Conservation (phyloP, 1,140 invertebrate genomes). For the Drosophila miranda region DNA sequence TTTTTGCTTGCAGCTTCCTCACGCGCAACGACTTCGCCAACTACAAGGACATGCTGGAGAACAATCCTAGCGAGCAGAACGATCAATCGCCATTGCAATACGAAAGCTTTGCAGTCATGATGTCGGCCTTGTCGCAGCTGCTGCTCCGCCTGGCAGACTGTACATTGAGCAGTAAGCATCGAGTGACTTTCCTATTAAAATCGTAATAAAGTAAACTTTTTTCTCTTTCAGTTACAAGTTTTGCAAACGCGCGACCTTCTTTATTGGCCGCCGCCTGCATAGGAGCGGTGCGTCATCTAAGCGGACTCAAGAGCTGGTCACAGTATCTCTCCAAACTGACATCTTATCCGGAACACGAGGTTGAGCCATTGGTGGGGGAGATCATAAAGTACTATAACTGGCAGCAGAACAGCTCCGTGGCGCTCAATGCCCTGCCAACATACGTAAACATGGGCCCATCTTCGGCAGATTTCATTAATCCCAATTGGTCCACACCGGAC, state of each 20-base stretch:
- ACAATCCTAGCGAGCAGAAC: background rate
- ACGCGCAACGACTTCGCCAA: conserved; percentile 46
- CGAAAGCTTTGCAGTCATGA: no score
- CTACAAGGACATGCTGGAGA: conserved; percentile 17
- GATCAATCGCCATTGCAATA: background rate
- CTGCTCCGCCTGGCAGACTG: conserved; percentile 46
- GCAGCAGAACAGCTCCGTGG: background rate
- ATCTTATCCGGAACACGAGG: conserved; percentile 32
- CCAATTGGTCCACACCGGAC: conserved; percentile 34
- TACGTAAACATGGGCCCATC: no score
- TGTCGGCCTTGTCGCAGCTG: no score
- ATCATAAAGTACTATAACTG: conserved; percentile 27
- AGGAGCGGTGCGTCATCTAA: conserved; percentile 48
- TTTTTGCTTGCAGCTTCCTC: conserved; percentile 51
- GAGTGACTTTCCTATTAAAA: background rate
- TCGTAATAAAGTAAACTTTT: background rate
- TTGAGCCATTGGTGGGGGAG: conserved; percentile 29
- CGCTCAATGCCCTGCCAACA: background rate
- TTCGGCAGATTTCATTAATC: background rate
- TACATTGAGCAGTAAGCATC: conserved; percentile 50
- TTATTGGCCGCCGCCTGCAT: conserved; percentile 62
- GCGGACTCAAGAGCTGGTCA: conserved; percentile 52
- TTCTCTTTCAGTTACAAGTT: conserved; percentile 30
- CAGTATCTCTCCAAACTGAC: conserved; percentile 41
- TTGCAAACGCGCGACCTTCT: conserved; percentile 45